phyloP scores from a whole-genome alignment of 2,888 invertebrate species.

The Dolichomitus sp. region DNA sequence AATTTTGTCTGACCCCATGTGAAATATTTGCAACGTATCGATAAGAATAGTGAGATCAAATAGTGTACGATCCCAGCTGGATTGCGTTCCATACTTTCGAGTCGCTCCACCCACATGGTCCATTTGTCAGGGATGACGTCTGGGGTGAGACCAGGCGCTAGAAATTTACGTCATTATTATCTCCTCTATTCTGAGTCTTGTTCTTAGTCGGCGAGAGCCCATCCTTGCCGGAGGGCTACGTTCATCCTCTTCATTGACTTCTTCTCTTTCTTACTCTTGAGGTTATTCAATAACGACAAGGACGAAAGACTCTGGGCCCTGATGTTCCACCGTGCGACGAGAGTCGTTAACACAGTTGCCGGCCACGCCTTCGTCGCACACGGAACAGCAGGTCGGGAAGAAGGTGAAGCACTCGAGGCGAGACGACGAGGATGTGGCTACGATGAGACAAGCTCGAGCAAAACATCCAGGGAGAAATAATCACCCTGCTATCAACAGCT shows the following conservation, averaged over 20 bases:
- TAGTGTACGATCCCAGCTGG: too few species aligned
- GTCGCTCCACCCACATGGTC: slow-evolving; percentile 52
- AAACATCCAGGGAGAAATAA: slow-evolving; percentile 74
- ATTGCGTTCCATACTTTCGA: slow-evolving; percentile 27
- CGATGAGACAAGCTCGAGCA: slow-evolving; percentile 64
- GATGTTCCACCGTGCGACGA: slow-evolving; percentile 17
- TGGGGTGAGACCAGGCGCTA: slow-evolving; percentile 13
- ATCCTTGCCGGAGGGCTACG: slow-evolving; percentile 76
- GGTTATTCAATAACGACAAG: not conserved
- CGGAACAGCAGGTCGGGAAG: slow-evolving; percentile 64
- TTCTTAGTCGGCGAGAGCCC: slow-evolving; percentile 20
- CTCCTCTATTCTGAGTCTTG: slow-evolving; percentile 28
- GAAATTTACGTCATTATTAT: slow-evolving; percentile 60
- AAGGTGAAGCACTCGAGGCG: slow-evolving; percentile 72
- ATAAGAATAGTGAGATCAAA: too few species aligned
- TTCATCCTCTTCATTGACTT: slow-evolving; percentile 68
- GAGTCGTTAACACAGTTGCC: slow-evolving; percentile 79
- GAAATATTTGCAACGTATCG: too few species aligned
- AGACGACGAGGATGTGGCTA: slow-evolving; percentile 42
- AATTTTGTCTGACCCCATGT: too few species aligned
- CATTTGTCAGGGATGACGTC: slow-evolving; percentile 66
- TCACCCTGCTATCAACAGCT: slow-evolving; percentile 77
- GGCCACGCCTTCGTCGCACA: slow-evolving; percentile 77
- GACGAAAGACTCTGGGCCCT: slow-evolving; percentile 31
- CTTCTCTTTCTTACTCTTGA: slow-evolving; percentile 56